A percentile compares a stretch with the other conserved stretches of the same genome.
Conservation (phyloP, 2,797 vertebrate species). For the Molossus alvarezi region DNA sequence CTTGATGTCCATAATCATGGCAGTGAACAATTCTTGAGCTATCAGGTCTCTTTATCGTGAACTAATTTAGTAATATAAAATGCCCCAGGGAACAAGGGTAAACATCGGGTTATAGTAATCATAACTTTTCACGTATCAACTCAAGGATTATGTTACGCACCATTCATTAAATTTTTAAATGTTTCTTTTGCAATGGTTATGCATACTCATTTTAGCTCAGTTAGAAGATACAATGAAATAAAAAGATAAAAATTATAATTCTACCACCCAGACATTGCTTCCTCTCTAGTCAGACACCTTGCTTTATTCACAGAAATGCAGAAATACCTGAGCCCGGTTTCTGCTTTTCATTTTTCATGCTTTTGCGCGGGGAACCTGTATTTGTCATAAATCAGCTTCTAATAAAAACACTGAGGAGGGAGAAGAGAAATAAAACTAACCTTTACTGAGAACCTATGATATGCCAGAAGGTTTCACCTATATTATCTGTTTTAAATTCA, state of each 20-base stretch:
- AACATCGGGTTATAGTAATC: background rate
- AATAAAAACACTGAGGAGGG: background rate
- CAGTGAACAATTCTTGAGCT: background rate
- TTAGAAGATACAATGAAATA: background rate
- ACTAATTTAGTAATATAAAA: conserved; percentile 43
- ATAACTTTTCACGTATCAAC: conserved; percentile 7
- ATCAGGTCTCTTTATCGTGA: conserved; percentile 19
- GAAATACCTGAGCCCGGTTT: background rate
- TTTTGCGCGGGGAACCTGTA: background rate
- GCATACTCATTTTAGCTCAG: background rate
- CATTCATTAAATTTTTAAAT: conserved; percentile 21
- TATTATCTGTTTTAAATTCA: background rate
- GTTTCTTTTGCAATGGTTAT: background rate
- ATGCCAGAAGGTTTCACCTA: background rate
- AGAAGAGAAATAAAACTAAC: background rate
- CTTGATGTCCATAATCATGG: background rate
- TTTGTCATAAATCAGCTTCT: background rate
- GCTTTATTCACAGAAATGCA: background rate
- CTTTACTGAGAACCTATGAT: background rate
- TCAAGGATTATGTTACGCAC: background rate
- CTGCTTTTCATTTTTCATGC: background rate
- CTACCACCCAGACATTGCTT: background rate
- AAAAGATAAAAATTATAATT: background rate
- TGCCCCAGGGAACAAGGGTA: conserved; percentile 27
- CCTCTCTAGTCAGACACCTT: background rate